Base-by-base conservation (phyloP, 2,113 vertebrate genomes). In the Prinia subflava region DNA sequence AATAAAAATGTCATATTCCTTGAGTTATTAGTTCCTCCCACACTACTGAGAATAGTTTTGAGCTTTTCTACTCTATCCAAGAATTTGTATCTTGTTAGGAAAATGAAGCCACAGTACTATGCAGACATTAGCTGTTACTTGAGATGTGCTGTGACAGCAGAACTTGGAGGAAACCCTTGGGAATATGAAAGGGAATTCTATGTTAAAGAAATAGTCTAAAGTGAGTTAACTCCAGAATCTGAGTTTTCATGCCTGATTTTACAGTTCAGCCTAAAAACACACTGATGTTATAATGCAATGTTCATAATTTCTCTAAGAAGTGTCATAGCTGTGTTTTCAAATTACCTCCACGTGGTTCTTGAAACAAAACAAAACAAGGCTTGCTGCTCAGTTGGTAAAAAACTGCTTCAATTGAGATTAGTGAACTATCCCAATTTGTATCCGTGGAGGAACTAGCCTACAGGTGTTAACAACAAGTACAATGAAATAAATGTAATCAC, bases 1-100 rank as follows among this genome's bases (percentile, higher is more conserved):
- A 97, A 97, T 97, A 97, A 97, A 98, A 96, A 93, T 62, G 94
- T 96, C 95, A 92, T 93, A 79, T 76, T 64, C 21, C 13, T 16
- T 92, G 96, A 97, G 71, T 96, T 97, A 96, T 96, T 96, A 94
- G 89, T 91, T 86, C 68, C 86, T 93, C 76, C 63, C 24, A 87
- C 31, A 35, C 83, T 88, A 21, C 37, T 94, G 85, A 71, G 85
- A 95, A 97, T 59, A 92, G 83, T 96, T 96, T 83, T 88, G 89
- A 90, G 89, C 67, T 92, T 96, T 96, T 87, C 88, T 94, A 18
- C 63, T 80, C 86, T 78, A 94, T 76, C 57, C 68, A 87, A 59
- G 64, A 75, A 79, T 73, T 70, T 31, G 10, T 77, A 12, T 89
- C 57, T 85, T 92, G 25, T 37, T 52, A 75, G 71, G 82, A 80